Evolutionary conservation across 2,888 invertebrate species (phyloP).

Genomic region (Scaptomyza parva): DNA sequence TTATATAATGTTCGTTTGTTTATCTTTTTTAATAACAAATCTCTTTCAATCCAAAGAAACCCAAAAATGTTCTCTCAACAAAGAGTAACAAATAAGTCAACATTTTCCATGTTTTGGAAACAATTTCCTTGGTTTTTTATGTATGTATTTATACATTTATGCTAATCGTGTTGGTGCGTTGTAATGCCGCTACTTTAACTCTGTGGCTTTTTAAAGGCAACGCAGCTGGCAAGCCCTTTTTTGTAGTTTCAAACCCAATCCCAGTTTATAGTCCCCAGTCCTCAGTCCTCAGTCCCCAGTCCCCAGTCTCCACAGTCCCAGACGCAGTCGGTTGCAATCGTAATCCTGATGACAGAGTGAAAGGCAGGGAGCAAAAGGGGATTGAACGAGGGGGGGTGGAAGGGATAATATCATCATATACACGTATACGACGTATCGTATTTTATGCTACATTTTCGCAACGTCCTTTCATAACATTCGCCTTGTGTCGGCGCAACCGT

Average conservation of each 20-base stretch:
- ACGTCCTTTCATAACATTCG: conserved; percentile 74
- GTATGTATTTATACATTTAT: conserved; percentile 80
- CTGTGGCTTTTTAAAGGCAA: conserved; percentile 73
- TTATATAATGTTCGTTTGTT: too few species aligned
- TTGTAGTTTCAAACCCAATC: conserved; percentile 42
- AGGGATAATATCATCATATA: conserved; percentile 21
- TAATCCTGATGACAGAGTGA: conserved; percentile 37
- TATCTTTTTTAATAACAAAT: too few species aligned
- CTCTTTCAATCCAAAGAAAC: too few species aligned
- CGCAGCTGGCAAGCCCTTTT: conserved; percentile 69
- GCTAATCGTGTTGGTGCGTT: conserved; percentile 76
- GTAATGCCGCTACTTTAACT: conserved; percentile 82
- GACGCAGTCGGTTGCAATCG: conserved; percentile 28
- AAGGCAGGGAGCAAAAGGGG: too few species aligned
- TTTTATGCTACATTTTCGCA: conserved; percentile 68
- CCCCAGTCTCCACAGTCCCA: neutral
- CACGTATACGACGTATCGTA: conserved; percentile 42
- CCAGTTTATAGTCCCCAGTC: conserved; percentile 23
- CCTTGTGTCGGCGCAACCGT: conserved; percentile 62
- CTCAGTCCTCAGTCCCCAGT: neutral
- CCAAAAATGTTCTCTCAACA: too few species aligned
- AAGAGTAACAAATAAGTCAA: conserved; percentile 4
- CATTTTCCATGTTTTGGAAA: neutral
- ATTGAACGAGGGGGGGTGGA: neutral
- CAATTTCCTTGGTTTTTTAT: conserved; percentile 40